phyloP scores from a whole-genome alignment of 2,797 vertebrate species.

The Euphonia xanthogaster region DNA sequence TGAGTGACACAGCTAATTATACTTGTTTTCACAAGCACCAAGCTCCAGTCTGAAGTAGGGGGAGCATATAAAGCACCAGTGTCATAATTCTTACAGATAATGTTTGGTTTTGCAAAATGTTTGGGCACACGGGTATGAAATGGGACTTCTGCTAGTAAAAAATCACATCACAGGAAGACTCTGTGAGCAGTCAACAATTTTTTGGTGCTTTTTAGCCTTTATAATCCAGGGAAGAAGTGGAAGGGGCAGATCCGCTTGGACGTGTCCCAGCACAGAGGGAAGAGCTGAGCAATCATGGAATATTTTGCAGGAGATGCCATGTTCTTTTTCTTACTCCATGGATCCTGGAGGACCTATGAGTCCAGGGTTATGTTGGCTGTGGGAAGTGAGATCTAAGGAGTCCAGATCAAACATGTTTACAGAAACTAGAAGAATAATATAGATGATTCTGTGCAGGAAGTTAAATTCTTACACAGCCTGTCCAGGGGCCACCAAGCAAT shows the following conservation, averaged over 20 bases:
- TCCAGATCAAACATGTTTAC: neutral
- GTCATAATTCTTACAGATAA: neutral
- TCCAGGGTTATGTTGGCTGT: neutral
- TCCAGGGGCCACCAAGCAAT: neutral
- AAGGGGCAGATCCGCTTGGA: neutral
- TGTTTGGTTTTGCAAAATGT: neutral
- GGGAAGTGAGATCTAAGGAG: neutral
- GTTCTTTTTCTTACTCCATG: neutral
- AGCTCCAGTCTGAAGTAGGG: neutral
- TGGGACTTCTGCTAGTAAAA: neutral
- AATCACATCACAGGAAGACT: neutral
- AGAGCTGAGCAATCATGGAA: neutral
- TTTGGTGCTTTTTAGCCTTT: neutral
- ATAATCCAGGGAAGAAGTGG: neutral
- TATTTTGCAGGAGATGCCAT: neutral
- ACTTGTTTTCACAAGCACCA: slow-evolving; percentile 7
- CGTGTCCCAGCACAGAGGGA: neutral
- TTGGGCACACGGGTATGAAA: slow-evolving; percentile 3
- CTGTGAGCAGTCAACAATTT: neutral
- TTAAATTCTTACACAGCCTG: neutral
- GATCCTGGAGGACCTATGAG: neutral
- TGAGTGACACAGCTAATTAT: slow-evolving; percentile 30
- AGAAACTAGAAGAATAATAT: neutral
- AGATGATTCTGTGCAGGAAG: neutral
- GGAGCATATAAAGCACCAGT: neutral